These are phyloP conservation scores for Aplidium turbinatum DNA, from an alignment of 23 tunicate genomes.

Conservation along the genomic window DNA sequence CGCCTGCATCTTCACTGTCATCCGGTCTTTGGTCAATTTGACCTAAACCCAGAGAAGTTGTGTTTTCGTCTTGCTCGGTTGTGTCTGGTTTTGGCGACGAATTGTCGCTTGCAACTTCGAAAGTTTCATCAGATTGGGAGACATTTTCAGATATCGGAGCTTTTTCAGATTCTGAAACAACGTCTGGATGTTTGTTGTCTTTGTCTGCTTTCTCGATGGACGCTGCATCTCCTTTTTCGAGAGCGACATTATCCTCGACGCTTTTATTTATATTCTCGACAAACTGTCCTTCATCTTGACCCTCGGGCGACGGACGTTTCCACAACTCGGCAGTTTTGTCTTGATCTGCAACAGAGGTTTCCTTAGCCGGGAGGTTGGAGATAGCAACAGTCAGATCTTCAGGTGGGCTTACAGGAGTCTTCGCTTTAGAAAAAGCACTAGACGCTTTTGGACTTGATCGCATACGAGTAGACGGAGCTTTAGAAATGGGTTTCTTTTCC, in stretches of 20 bases:
- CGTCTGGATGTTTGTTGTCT: too few species aligned
- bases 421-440: conserved; percentile 5
- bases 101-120: too few species aligned
- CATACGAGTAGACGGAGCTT: neutral
- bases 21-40: too few species aligned
- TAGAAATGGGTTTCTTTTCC: too few species aligned
- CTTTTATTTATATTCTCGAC: neutral
- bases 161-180: too few species aligned
- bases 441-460: too few species aligned
- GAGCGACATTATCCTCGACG: neutral
- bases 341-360: neutral
- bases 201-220: neutral
- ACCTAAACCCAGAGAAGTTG: too few species aligned
- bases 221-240: neutral
- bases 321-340: conserved; percentile 1
- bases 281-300: conserved; percentile 38
- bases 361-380: neutral
- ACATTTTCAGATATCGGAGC: too few species aligned
- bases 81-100: too few species aligned
- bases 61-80: too few species aligned
- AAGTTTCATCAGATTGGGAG: too few species aligned
- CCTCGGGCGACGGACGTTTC: conserved; percentile 62
- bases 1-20: too few species aligned
- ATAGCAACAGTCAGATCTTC: conserved; percentile 31
- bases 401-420: conserved; percentile 26